Conservation (phyloP, 2,113 vertebrate genomes). For the Rhodinocichla rosea region DNA sequence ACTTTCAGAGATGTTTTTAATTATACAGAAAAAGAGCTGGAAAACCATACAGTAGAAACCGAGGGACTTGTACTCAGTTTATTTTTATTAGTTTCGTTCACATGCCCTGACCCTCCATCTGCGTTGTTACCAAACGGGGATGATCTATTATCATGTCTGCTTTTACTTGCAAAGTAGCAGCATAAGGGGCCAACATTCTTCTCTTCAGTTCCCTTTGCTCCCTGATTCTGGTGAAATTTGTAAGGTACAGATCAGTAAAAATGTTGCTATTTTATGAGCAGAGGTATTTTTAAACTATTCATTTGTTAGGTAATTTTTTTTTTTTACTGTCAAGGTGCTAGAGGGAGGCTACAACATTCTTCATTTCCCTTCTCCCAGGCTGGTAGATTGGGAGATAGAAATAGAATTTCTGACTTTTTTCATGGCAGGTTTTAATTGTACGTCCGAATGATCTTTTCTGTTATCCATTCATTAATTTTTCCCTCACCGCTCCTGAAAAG, state of each 20-base stretch:
- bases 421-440: not conserved
- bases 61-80: not conserved
- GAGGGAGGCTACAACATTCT: not conserved
- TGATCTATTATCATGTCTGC: not conserved
- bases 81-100: not conserved
- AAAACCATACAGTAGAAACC: not conserved
- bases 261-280: not conserved
- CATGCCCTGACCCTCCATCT: not conserved
- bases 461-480: not conserved
- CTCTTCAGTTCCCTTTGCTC: not conserved
- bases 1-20: not conserved
- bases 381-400: not conserved
- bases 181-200: not conserved
- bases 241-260: not conserved
- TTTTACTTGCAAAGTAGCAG: not conserved
- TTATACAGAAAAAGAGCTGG: not conserved
- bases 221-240: not conserved
- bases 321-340: not conserved
- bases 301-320: not conserved
- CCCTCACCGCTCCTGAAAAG: accelerated
- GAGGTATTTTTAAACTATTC: not conserved
- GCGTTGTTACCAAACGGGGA: not conserved
- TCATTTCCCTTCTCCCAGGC: not conserved
- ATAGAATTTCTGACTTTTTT: not conserved
- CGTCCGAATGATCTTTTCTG: not conserved